A percentile compares a stretch with the other conserved stretches of the same genome.
Evolutionary conservation across 2,797 vertebrate species (phyloP).

Genomic region (Microhierax caerulescens): DNA sequence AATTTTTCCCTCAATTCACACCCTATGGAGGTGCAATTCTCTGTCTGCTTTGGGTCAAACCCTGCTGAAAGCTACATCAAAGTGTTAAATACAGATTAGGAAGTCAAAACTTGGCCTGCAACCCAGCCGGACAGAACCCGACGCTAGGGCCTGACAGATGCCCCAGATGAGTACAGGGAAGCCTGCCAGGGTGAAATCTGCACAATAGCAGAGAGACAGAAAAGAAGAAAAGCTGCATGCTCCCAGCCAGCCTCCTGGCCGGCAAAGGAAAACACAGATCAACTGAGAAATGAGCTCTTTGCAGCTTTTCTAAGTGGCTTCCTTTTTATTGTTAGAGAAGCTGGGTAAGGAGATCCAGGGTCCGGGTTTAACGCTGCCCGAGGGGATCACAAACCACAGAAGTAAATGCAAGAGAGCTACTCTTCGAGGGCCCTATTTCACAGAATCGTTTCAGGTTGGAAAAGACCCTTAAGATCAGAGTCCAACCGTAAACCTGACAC

Average conservation of each 20-base stretch:
- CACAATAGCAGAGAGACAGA: neutral
- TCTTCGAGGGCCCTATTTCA: neutral
- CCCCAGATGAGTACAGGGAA: neutral
- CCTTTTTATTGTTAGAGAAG: neutral
- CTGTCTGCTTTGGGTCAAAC: neutral
- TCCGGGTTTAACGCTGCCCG: neutral
- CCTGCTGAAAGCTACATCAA: neutral
- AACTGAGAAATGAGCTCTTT: neutral
- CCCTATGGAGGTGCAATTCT: neutral
- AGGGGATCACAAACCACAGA: neutral
- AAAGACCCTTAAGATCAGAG: too few relatives aligned
- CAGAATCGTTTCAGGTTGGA: too few relatives aligned
- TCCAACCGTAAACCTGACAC: too few relatives aligned
- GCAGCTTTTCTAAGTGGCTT: neutral
- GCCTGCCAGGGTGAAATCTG: neutral
- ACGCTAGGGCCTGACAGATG: neutral
- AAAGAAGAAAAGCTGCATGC: neutral
- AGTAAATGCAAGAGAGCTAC: neutral
- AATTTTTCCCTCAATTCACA: neutral
- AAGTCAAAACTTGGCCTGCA: slow-evolving; percentile 22
- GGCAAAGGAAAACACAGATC: neutral
- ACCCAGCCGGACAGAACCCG: neutral
- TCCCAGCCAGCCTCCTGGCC: neutral
- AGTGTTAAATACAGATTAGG: slow-evolving; percentile 16
- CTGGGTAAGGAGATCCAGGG: neutral